Evolutionary conservation across 2,797 vertebrate species (phyloP).

Genomic region (Xenops minutus): DNA sequence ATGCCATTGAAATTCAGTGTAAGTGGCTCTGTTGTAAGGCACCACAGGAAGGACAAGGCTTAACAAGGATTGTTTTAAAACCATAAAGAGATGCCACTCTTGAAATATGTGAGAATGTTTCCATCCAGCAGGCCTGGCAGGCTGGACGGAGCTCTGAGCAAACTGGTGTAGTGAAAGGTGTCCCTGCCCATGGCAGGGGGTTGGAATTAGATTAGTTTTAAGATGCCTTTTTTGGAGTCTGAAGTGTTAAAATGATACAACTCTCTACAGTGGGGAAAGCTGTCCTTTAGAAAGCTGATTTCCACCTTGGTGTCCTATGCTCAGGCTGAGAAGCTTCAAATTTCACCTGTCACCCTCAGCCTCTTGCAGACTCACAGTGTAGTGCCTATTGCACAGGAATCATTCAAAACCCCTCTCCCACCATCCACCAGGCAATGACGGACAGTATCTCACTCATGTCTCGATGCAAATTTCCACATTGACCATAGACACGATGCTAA

Average conservation of each 20-base stretch:
- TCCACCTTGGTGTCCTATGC: background rate
- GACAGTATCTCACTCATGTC: background rate
- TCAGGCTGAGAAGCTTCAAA: background rate
- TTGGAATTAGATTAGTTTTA: background rate
- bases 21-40: background rate
- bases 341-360: background rate
- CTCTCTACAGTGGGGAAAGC: background rate
- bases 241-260: background rate
- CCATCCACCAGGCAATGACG: background rate
- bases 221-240: background rate
- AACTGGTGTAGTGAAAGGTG: background rate
- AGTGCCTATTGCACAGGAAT: background rate
- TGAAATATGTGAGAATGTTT: background rate
- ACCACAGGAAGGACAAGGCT: background rate
- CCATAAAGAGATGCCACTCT: rapidly evolving
- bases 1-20: background rate
- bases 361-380: background rate
- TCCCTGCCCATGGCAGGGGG: background rate
- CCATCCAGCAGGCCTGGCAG: background rate
- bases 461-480: background rate
- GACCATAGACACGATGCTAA: background rate
- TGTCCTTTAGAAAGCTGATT: background rate
- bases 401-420: background rate
- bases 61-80: background rate
- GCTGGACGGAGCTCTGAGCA: background rate